Conservation (phyloP, 92 coral and sea anemone species). For the Zoanthus solanderi region DNA sequence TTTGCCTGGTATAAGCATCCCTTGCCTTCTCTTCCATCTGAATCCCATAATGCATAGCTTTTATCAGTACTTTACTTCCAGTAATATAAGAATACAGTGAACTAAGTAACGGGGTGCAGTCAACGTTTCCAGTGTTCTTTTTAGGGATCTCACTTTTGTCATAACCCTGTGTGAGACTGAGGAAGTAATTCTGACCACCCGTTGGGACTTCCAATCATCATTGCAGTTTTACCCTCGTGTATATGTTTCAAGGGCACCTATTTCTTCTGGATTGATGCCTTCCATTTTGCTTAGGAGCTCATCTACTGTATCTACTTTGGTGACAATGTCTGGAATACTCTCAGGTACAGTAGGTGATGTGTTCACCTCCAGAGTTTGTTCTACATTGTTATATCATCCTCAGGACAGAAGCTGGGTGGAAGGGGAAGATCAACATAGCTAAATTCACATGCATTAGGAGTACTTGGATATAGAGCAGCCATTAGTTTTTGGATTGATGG, state of each 20-base stretch:
- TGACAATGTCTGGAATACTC: no score
- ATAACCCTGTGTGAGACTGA: constrained; percentile 56
- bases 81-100: constrained; percentile 1
- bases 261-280: no score
- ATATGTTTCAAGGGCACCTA: no score
- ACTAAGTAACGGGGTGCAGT: constrained; percentile 36
- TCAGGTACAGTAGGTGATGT: no score
- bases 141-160: constrained; percentile 56
- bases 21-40: constrained; percentile 53
- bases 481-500: not conserved
- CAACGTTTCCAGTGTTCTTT: not conserved
- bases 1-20: constrained; percentile 25
- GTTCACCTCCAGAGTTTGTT: no score
- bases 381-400: constrained; percentile 62
- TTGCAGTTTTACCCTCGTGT: no score
- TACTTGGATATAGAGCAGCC: not conserved
- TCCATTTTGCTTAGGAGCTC: no score
- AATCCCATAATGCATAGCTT: constrained; percentile 50
- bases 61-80: constrained; percentile 3
- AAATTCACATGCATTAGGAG: not conserved
- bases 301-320: no score
- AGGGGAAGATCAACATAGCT: not conserved
- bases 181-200: constrained; percentile 59
- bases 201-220: no score
- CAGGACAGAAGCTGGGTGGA: constrained; percentile 50